These are phyloP conservation scores for Valencia hispanica DNA, from an alignment of 2,797 vertebrate species.

Conservation along the genomic window DNA sequence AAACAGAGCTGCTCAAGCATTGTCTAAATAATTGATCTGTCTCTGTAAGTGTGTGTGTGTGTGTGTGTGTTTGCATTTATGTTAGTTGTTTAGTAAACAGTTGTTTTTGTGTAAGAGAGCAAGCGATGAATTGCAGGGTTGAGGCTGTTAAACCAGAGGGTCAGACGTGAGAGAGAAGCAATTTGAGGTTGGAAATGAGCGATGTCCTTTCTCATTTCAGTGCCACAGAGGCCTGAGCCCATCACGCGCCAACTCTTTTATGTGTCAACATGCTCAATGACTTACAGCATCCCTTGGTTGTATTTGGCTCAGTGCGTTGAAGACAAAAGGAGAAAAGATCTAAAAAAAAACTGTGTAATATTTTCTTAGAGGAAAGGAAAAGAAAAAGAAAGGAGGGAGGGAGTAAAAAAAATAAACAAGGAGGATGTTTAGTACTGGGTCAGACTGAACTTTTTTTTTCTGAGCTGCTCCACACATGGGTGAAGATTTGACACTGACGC, in stretches of 20 bases:
- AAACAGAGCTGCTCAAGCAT: constrained; percentile 24
- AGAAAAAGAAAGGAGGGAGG: neutral
- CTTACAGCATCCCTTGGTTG: constrained; percentile 30
- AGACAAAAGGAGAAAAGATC: constrained; percentile 20
- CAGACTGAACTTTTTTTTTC: constrained; percentile 35
- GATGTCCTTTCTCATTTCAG: constrained; percentile 83
- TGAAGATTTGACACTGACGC: constrained; percentile 64
- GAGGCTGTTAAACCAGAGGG: constrained; percentile 77
- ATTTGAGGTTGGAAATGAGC: constrained; percentile 85
- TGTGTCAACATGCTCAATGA: constrained; percentile 56
- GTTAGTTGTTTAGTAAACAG: constrained; percentile 46
- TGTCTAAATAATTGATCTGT: neutral
- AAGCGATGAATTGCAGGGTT: constrained; percentile 47
- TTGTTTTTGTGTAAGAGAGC: constrained; percentile 46
- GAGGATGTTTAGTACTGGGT: constrained; percentile 8
- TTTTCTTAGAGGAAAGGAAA: constrained; percentile 29
- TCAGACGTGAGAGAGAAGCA: constrained; percentile 84
- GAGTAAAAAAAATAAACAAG: constrained; percentile 2
- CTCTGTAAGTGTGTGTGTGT: neutral
- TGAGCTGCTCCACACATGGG: constrained; percentile 62
- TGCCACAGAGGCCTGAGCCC: constrained; percentile 55
- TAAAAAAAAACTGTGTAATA: constrained; percentile 31
- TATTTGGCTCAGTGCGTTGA: constrained; percentile 31
- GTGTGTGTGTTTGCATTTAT: constrained; percentile 10
- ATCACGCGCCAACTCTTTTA: constrained; percentile 62